Conservation (phyloP, 2,888 invertebrate genomes). For the Encarsia formosa region DNA sequence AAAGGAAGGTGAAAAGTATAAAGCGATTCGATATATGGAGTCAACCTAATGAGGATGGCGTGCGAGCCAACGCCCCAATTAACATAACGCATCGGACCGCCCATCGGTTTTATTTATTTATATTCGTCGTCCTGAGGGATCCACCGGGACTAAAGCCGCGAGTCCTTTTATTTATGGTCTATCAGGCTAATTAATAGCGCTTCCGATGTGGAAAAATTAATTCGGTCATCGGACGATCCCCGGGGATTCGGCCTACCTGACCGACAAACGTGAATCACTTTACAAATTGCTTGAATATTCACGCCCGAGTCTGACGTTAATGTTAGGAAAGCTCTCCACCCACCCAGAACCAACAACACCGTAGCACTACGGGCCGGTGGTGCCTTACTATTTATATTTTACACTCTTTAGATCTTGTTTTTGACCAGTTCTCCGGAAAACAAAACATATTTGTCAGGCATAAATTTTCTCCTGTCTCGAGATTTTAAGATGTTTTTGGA, state of each 20-base stretch:
- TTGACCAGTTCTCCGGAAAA: too few species aligned
- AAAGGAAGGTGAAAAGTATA: conserved; percentile 41
- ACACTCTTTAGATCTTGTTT: too few species aligned
- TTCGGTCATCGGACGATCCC: conserved; percentile 30
- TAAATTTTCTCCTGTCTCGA: too few species aligned
- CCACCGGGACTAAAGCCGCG: conserved; percentile 24
- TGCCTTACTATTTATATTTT: too few species aligned
- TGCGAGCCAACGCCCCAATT: conserved; percentile 52
- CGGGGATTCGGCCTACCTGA: conserved; percentile 10
- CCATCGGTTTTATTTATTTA: conserved; percentile 49
- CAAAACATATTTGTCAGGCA: too few species aligned
- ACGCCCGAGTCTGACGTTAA: conserved; percentile 6
- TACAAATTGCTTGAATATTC: conserved; percentile 26
- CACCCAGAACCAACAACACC: background rate
- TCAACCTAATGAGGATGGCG: conserved; percentile 47
- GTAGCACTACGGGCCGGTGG: background rate
- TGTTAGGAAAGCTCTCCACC: too few species aligned
- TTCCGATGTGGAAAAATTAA: conserved; percentile 40
- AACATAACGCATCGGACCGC: conserved; percentile 48
- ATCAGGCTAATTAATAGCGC: conserved; percentile 50
- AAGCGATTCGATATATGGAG: conserved; percentile 40
- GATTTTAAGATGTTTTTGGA: too few species aligned
- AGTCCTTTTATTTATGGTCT: conserved; percentile 47
- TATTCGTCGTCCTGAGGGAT: conserved; percentile 44
- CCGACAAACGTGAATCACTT: conserved; percentile 22